A percentile compares a stretch with the other conserved stretches of the same genome.
Evolutionary conservation across 2,888 invertebrate genomes (phyloP).

Genomic region (Macaria liturata): DNA sequence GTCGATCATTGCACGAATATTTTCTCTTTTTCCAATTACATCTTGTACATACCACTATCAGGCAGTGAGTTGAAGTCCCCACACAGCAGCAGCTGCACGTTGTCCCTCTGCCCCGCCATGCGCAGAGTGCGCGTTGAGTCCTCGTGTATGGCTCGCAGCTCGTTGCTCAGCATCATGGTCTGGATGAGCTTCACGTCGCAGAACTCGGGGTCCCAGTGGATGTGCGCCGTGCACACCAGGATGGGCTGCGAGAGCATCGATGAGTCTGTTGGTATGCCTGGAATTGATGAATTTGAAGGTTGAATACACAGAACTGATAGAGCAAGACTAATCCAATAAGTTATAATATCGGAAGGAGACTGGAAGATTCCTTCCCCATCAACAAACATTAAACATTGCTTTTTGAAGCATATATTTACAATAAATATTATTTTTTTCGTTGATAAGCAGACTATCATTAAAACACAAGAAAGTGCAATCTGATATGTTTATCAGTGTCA

Average conservation of each 20-base stretch:
- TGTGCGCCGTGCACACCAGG: conserved; percentile 98
- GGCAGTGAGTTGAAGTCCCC: conserved; percentile 99
- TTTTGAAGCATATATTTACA: no score
- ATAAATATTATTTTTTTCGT: no score
- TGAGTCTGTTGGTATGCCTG: conserved; percentile 89
- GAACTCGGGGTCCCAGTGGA: conserved; percentile 99
- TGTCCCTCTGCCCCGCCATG: conserved; percentile 87
- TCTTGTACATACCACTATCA: conserved; percentile 88
- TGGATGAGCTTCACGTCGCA: conserved; percentile 99
- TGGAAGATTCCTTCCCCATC: no score
- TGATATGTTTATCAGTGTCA: no score
- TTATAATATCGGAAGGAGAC: no score
- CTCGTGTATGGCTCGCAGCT: conserved; percentile 93
- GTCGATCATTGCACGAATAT: no score
- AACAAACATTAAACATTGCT: no score
- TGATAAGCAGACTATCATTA: no score
- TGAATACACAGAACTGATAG: conserved; percentile 27
- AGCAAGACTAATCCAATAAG: no score
- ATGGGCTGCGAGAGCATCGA: conserved; percentile 92
- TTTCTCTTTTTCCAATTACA: no score
- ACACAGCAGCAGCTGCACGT: conserved; percentile 96
- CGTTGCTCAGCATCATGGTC: conserved; percentile 99
- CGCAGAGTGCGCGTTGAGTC: conserved; percentile 92
- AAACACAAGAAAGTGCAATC: no score
- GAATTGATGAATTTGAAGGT: conserved; percentile 2